Evolutionary conservation across 23 tunicate species (phyloP).

Genomic region (Botrylloides violaceus): DNA sequence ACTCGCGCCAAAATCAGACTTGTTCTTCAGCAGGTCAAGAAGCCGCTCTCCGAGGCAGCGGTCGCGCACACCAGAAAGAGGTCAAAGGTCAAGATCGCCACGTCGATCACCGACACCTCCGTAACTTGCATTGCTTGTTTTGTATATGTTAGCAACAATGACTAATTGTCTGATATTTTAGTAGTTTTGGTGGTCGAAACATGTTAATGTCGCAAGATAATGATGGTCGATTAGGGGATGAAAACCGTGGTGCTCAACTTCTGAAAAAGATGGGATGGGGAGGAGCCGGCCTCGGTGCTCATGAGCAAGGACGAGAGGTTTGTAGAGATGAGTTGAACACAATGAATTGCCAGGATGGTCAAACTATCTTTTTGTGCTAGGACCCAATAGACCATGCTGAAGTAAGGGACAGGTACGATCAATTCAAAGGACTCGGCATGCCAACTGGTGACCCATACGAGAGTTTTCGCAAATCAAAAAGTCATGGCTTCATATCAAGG

Average conservation of each 20-base stretch:
- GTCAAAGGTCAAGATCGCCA: not conserved
- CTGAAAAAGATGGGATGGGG: constrained; percentile 95
- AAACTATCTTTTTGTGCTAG: constrained; percentile 15
- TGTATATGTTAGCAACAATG: not conserved
- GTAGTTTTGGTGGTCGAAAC: not conserved
- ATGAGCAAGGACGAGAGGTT: constrained; percentile 86
- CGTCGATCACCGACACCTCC: not conserved
- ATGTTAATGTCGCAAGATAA: not conserved
- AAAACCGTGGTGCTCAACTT: constrained; percentile 89
- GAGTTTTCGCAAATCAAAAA: constrained; percentile 69
- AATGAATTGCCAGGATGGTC: too few relatives aligned
- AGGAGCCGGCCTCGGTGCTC: constrained; percentile 87
- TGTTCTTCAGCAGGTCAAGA: not conserved
- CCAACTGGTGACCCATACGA: constrained; percentile 88
- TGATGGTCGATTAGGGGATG: constrained; percentile 32
- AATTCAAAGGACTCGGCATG: constrained; percentile 93
- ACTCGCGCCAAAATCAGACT: too few relatives aligned
- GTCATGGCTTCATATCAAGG: constrained; percentile 75
- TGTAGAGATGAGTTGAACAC: not conserved
- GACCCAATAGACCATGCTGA: constrained; percentile 77
- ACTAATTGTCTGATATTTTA: not conserved
- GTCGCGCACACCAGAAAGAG: not conserved
- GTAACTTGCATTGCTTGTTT: not conserved
- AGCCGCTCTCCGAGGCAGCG: not conserved
- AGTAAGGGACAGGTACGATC: constrained; percentile 76